Evolutionary conservation across 2,113 vertebrate species (phyloP).

Genomic region (Morone chrysops): DNA sequence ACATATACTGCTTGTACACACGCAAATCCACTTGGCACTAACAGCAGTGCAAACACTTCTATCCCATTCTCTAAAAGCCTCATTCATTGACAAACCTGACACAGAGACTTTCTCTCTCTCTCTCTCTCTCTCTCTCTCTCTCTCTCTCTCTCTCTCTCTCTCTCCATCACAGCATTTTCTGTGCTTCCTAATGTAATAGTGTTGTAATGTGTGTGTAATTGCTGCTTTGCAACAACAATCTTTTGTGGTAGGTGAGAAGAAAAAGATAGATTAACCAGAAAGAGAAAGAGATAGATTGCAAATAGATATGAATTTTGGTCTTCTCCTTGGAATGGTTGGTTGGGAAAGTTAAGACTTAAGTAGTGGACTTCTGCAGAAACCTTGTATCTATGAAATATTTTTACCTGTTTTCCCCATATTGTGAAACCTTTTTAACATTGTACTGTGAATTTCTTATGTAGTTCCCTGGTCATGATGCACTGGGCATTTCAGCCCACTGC

Average conservation of each 20-base stretch:
- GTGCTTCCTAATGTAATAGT: conserved; percentile 47
- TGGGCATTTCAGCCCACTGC: conserved; percentile 22
- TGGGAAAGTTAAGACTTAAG: not conserved
- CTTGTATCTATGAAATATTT: conserved; percentile 14
- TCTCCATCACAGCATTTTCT: not conserved
- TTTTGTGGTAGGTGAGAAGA: conserved; percentile 28
- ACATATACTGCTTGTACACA: not conserved
- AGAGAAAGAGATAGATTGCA: conserved; percentile 2
- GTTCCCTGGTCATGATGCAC: conserved; percentile 12
- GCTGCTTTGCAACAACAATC: conserved; percentile 39
- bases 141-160: not conserved
- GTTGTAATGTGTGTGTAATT: conserved; percentile 57
- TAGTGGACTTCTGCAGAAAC: not conserved
- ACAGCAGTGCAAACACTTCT: conserved; percentile 35
- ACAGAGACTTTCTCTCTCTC: not conserved
- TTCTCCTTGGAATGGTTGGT: not conserved
- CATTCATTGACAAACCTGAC: conserved; percentile 45
- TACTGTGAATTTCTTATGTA: conserved; percentile 25
- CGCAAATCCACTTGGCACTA: conserved; percentile 27
- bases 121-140: not conserved
- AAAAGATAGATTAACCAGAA: not conserved
- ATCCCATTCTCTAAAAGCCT: conserved; percentile 27
- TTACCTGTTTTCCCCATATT: not conserved
- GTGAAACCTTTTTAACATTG: conserved; percentile 10
- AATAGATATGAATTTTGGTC: not conserved